Conservation (phyloP, 2,113 vertebrate species). For the Laterallus jamaicensis region DNA sequence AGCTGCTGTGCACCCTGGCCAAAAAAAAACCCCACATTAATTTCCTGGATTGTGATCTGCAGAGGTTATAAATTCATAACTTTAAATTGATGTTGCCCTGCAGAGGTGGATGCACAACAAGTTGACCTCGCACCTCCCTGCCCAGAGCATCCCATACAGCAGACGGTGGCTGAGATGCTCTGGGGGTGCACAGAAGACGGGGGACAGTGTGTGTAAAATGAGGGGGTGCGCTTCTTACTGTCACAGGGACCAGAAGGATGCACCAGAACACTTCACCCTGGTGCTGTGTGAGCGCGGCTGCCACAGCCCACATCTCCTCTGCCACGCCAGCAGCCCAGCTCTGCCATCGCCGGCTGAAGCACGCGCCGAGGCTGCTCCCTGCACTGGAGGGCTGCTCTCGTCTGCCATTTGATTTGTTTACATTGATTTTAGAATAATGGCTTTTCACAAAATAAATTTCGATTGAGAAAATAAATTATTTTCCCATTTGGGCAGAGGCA, state of each 20-base stretch:
- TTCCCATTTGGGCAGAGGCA: neutral
- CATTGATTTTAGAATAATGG: constrained; percentile 1
- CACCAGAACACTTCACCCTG: neutral
- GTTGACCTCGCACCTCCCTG: accelerated
- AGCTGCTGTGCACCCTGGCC: neutral
- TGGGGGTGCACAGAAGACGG: no score
- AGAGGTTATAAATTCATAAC: neutral
- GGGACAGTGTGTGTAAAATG: no score
- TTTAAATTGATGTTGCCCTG: neutral
- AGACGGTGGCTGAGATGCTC: neutral
- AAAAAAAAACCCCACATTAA: neutral
- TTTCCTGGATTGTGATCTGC: neutral
- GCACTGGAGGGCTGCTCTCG: neutral
- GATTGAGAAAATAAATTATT: constrained; percentile 1
- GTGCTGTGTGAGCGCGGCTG: accelerated
- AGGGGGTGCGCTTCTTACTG: accelerated
- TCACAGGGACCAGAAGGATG: neutral
- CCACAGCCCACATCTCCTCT: neutral
- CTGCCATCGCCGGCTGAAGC: accelerated
- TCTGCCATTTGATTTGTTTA: neutral
- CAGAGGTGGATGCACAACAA: neutral
- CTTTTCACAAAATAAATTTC: neutral
- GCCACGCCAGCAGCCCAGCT: neutral
- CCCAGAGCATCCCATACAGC: neutral
- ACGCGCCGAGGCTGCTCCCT: accelerated